phyloP scores from a whole-genome alignment of 2,113 vertebrate genomes.

The Rutilus rutilus region DNA sequence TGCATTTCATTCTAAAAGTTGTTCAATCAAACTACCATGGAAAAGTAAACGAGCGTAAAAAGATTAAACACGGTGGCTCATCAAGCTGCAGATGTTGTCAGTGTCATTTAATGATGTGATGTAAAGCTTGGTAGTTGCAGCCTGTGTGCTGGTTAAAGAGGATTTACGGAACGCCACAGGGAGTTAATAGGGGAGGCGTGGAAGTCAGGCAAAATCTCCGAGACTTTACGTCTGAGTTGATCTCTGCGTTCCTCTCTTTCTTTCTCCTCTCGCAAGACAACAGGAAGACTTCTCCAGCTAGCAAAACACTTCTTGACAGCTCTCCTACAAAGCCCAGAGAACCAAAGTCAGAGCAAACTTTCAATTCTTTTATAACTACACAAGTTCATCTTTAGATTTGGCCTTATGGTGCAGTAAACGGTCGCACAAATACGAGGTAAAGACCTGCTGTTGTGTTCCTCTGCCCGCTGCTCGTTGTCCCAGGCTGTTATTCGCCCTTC shows the following conservation, averaged over 20 bases:
- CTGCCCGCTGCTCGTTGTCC: constrained; percentile 74
- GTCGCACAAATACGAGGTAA: no score
- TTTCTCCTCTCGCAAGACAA: constrained; percentile 77
- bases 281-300: constrained; percentile 80
- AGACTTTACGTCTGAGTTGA: constrained; percentile 81
- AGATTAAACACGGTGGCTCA: constrained; percentile 2
- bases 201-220: constrained; percentile 89
- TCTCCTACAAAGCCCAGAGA: constrained; percentile 74
- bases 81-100: background rate
- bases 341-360: background rate
- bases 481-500: constrained; percentile 69
- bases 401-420: background rate
- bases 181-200: constrained; percentile 44
- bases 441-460: constrained; percentile 79
- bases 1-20: constrained; percentile 25
- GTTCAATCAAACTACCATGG: constrained; percentile 16
- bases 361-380: background rate
- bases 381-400: background rate
- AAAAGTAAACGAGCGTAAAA: constrained; percentile 26
- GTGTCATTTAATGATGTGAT: background rate
- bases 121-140: background rate
- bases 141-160: constrained; percentile 34
- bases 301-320: constrained; percentile 69
- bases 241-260: constrained; percentile 80
- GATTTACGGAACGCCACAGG: background rate